Evolutionary conservation across 2,888 invertebrate genomes (phyloP), one percentile per base, ranked within the genome.

Genomic region (Apotomis turbidana): DNA sequence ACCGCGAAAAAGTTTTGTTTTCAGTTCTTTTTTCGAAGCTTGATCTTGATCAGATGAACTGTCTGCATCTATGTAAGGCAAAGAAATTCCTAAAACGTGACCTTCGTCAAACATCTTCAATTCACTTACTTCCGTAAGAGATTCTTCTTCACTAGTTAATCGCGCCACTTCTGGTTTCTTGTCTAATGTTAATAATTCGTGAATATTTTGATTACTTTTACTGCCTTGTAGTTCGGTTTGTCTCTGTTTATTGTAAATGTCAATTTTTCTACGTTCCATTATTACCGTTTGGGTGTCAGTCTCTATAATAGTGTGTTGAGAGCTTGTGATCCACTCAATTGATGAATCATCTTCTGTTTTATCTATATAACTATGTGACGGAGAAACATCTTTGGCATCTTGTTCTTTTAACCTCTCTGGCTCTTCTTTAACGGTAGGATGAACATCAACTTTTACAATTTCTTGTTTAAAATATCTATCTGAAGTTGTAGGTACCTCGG

Each of bases 121-220:
- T 60, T 95, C 95, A 78, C 95, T 95, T 0, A 95, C 94, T 86
- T 95, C 95, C 0, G 96, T 96, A 75, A 96, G 87, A 5, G 96
- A 96, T 80, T 96, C 96, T 80, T 96, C 96, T 80, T 95, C 95
- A 78, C 96, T 96, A 3, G 94, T 94, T 74, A 95, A 89, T 68
- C 94, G 87, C 4, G 85, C 92, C 0, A 94, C 90, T 76, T 92
- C 94, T 0, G 93, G 90, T 78, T 91, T 93, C 71, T 90, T 92
- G 41, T 92, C 90, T 0, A 89, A 89, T 54, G 81, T 77, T 5
- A 87, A 79, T 72, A 88, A 78, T 67, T 83, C 87, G 71, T 87
- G 85, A n/a, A 90, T 78, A 71, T 93, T 89, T 78, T 90, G 90
- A 76, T 77, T 87, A 78, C 89, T 90, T 78, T 81, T 90, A 79